phyloP scores from a whole-genome alignment of 2,113 vertebrate species.

The Acrocephalus kingi region DNA sequence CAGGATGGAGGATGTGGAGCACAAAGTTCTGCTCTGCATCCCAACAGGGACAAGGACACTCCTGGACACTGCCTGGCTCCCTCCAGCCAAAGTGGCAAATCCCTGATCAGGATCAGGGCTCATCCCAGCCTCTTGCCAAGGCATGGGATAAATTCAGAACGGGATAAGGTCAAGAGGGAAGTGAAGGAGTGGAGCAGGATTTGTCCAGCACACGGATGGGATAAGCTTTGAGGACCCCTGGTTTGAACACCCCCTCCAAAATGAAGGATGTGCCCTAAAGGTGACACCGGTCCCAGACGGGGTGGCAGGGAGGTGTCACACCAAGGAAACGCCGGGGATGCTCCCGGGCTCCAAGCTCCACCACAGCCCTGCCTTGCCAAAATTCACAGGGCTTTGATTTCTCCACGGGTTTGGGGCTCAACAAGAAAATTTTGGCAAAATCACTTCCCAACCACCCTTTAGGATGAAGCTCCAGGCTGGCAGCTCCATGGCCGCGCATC shows the following conservation, averaged over 20 bases:
- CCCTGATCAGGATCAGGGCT: background rate
- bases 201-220: fast-evolving
- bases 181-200: background rate
- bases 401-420: fast-evolving
- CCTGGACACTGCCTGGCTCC: background rate
- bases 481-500: fast-evolving
- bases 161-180: background rate
- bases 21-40: background rate
- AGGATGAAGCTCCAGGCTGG: background rate
- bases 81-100: fast-evolving
- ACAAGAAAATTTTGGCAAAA: background rate
- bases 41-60: background rate
- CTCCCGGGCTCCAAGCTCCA: fast-evolving
- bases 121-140: fast-evolving
- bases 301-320: background rate
- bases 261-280: background rate
- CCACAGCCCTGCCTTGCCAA: fast-evolving
- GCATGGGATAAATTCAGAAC: fast-evolving
- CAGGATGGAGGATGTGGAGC: fast-evolving
- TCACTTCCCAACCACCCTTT: background rate
- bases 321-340: fast-evolving
- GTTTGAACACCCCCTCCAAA: background rate
- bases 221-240: fast-evolving
- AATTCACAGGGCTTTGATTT: background rate
- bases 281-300: fast-evolving